phyloP scores from a whole-genome alignment of 2,113 vertebrate genomes.

The Grammomys surdaster region DNA sequence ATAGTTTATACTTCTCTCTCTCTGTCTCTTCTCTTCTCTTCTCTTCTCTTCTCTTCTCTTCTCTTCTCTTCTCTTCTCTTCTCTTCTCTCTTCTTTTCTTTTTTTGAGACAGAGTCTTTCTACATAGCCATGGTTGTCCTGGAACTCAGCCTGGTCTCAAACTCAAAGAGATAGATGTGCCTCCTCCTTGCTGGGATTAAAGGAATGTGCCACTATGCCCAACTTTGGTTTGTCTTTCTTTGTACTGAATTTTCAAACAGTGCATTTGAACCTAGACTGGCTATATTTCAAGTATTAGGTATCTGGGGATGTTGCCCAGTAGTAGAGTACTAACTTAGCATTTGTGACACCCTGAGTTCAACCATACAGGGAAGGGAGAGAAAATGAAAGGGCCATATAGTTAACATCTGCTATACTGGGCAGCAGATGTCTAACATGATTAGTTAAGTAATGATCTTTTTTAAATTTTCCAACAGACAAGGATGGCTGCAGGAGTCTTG shows the following conservation, averaged over 20 bases:
- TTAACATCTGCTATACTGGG: not conserved
- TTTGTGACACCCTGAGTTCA: not conserved
- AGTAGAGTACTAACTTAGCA: not conserved
- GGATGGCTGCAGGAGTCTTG: constrained; percentile 94
- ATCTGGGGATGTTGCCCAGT: not conserved
- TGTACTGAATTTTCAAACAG: not conserved
- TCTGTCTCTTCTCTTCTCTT: no score
- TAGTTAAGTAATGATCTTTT: not conserved
- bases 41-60: no score
- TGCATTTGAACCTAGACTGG: not conserved
- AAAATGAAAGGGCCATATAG: not conserved
- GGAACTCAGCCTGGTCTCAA: not conserved
- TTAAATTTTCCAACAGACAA: constrained; percentile 71
- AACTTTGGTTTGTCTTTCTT: not conserved
- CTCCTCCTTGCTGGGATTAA: not conserved
- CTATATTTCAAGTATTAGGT: not conserved
- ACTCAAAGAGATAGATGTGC: not conserved
- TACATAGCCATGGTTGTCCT: not conserved
- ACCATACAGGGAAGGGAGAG: not conserved
- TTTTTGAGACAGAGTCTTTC: not conserved
- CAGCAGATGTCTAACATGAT: not conserved
- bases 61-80: no score
- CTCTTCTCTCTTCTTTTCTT: no score
- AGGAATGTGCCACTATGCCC: not conserved
- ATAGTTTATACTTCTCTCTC: not conserved